Base-by-base conservation (phyloP, 2,888 invertebrate species). In the Pachliopta kotzebuea region DNA sequence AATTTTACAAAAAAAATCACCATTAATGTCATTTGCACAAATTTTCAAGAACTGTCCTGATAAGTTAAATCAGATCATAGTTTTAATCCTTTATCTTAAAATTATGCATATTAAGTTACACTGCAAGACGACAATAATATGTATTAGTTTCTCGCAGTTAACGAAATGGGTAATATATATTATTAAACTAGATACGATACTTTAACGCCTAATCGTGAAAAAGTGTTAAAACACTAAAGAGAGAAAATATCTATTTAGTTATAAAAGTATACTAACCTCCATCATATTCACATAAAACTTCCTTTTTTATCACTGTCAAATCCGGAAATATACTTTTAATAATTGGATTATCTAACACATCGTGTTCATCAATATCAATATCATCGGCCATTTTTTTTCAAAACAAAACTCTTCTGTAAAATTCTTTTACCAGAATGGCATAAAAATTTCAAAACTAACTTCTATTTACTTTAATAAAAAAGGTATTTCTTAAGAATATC, bases 331-430 rank as follows among this genome's bases (percentile, higher is more conserved):
- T 80, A 37, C 67, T 76, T 67, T 70, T 80, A 45, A 88, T 72
- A 2, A 67, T 63, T 63, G 86, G 84, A 74, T 86, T 79, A 26
- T 88, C 82, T 62, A 87, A 67, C 18, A 86, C 66, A 77, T 87
- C 83, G 76, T 88, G 87, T 68, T 86, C 86, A 71, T 86, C 87
- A 69, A 86, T 85, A 67, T 88, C 87, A 68, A 88, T 86, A 63
- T 82, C 83, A 62, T 75, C 59, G 29, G 50, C 52, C 59, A 59
- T 59, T 50, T 55, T 29, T 7, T 17, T 26, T 17, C 42, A 23
- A 56, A 37, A 9, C 8, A 4, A 45, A n/a, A 45, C n/a, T n/a
- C 11, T n/a, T n/a, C n/a, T 45, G 7, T 1, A n/a, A n/a, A 4
- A 18, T 45, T n/a, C 45, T n/a, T n/a, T 45, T 7, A 45, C 7